Evolutionary conservation across 1,140 invertebrate species (phyloP), one percentile per base, ranked within the genome.

Genomic region (Glossosoma conforme): DNA sequence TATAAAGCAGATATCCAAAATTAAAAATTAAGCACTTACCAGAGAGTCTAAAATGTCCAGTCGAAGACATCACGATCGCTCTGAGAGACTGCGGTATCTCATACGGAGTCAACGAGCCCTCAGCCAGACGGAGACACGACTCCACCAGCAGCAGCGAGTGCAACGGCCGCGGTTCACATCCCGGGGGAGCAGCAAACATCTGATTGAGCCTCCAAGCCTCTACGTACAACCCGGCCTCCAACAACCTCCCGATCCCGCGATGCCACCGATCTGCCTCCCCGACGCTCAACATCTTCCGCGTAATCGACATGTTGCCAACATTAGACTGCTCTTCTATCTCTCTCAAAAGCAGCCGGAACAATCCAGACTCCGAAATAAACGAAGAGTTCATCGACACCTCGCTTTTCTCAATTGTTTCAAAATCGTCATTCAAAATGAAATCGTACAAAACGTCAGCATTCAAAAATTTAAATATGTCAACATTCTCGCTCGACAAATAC

Each of bases 311-410:
- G 44, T 37, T 46, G 9, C 13, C 63, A 3, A 73, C 62, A 50
- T 75, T 68, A 1, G 72, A 70, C 52, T 69, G 65, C 13, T 70
- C 64, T 49, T 72, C 66, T 15, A 75, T 72, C 55, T 74, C 69
- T 40, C 64, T 62, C 11, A 75, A 47, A 2, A 64, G 61, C 49
- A 60, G n/a, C n/a, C n/a, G n/a, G n/a, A n/a, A n/a, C n/a, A n/a
- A n/a, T n/a, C n/a, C n/a, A n/a, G n/a, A n/a, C n/a, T n/a, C n/a
- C n/a, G n/a, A n/a, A n/a, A n/a, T n/a, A n/a, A n/a, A n/a, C n/a
- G n/a, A n/a, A n/a, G n/a, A n/a, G n/a, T n/a, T n/a, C n/a, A n/a
- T n/a, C n/a, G n/a, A n/a, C n/a, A n/a, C n/a, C n/a, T n/a, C n/a
- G n/a, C n/a, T n/a, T n/a, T n/a, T n/a, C n/a, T n/a, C n/a, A n/a